Base-by-base conservation (phyloP, 2,888 invertebrate genomes). In the Teinopalpus imperialis region DNA sequence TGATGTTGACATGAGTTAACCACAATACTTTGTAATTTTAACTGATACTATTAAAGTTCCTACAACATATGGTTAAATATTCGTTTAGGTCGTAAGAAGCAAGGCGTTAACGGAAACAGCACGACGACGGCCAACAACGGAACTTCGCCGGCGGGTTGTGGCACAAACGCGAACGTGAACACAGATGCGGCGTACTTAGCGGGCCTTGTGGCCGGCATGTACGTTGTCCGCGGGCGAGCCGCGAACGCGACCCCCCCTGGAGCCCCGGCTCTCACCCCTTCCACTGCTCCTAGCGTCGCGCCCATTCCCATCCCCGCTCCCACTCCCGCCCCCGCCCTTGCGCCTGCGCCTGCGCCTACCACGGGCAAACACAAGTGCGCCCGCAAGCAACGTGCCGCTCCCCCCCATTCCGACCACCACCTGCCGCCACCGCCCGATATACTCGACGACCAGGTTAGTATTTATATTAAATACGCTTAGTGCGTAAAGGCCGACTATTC, bases 361-460 rank as follows among this genome's bases (percentile, higher is more conserved):
- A 50, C 63, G 54, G 52, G 51, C 63, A 76, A 80, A 69, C 82
- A 81, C 74, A 83, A 90, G 74, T 71, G 88, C 65, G 59, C 81
- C 57, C 83, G 88, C 61, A 89, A 87, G 61, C 81, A 81, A 57
- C 79, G 85, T 49, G 21, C 35, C 48, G 74, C 74, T 51, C 74
- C 79, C 39, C 68, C 75, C 4, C 77, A 77, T 66, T 70, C 80
- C 61, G 86, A 87, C 80, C 80, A 88, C 73, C 81, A 88, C 74
- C 76, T 85, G 63, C 87, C 85, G 63, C 86, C 85, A 64, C 87
- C 82, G 79, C 83, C 81, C 1, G 87, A 87, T 62, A 81, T 85
- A 55, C 71, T 76, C 24, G 80, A 81, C 63, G 77, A 86, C 43
- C 75, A 73, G 63, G 85, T 81, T 67, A 52, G 70, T 71, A 1